Percentiles rank a stretch among this genome's conserved stretches.
phyloP scores from a whole-genome alignment of 2,888 invertebrate genomes.

The Caenorhabditis uteleia region DNA sequence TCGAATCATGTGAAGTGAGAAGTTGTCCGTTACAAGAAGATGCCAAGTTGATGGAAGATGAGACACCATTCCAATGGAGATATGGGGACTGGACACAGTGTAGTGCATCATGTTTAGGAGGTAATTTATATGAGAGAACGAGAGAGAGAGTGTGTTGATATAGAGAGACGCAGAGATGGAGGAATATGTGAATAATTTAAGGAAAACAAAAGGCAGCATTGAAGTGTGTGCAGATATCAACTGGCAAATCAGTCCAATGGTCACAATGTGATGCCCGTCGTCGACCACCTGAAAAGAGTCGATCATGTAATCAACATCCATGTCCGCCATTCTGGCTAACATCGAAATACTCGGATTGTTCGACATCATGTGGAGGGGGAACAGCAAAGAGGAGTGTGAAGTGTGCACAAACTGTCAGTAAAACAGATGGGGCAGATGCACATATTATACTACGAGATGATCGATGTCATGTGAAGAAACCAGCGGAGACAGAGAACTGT shows the following conservation, averaged over 20 bases:
- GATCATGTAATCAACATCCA: constrained; percentile 89
- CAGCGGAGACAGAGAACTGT: constrained; percentile 77
- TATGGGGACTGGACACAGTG: constrained; percentile 76
- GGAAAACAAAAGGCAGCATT: constrained; percentile 63
- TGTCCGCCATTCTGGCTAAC: constrained; percentile 82
- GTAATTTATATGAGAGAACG: constrained; percentile 48
- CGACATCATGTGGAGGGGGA: constrained; percentile 91
- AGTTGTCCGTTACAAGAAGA: constrained; percentile 60
- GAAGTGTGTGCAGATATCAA: constrained; percentile 54
- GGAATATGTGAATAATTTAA: constrained; percentile 9
- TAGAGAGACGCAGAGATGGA: not conserved
- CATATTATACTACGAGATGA: constrained; percentile 90
- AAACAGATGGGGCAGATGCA: constrained; percentile 78
- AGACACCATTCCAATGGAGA: constrained; percentile 56
- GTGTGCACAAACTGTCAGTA: constrained; percentile 76
- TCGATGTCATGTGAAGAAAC: constrained; percentile 81
- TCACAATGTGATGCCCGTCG: constrained; percentile 86
- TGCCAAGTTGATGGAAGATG: constrained; percentile 34
- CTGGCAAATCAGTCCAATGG: constrained; percentile 83
- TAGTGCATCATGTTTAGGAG: constrained; percentile 89
- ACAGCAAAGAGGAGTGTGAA: constrained; percentile 84
- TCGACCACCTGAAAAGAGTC: constrained; percentile 85
- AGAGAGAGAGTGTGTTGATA: too few relatives aligned
- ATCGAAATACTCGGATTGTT: constrained; percentile 75
- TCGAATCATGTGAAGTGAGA: constrained; percentile 63